Percentiles rank a stretch among this genome's conserved stretches.
Conservation (phyloP, 2,888 invertebrate genomes). For the Nemurella pictetii region DNA sequence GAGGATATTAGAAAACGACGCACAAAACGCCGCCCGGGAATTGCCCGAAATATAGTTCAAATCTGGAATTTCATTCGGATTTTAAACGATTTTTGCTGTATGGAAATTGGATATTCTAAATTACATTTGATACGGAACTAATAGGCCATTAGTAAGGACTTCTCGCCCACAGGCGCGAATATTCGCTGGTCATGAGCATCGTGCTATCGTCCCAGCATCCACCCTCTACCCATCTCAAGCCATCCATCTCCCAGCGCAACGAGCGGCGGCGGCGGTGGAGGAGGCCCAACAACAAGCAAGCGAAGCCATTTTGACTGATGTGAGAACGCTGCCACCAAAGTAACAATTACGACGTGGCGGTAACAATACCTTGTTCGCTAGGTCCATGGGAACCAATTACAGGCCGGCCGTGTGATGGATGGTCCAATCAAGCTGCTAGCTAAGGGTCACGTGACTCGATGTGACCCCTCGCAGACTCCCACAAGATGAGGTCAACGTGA, state of each 20-base stretch:
- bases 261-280: neutral
- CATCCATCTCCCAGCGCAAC: neutral
- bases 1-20: constrained; percentile 34
- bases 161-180: neutral
- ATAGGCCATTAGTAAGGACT: neutral
- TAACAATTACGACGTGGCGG: constrained; percentile 29
- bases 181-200: neutral
- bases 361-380: constrained; percentile 38
- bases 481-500: constrained; percentile 25
- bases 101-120: neutral
- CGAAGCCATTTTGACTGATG: constrained; percentile 22
- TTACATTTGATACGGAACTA: neutral
- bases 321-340: constrained; percentile 27
- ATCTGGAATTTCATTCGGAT: constrained; percentile 1
- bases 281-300: too few species aligned
- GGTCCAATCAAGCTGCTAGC: constrained; percentile 41
- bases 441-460: constrained; percentile 39
- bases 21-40: neutral
- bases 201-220: neutral
- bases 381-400: constrained; percentile 44
- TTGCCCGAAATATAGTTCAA: neutral
- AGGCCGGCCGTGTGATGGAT: constrained; percentile 43
- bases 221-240: neutral
- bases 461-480: constrained; percentile 8
- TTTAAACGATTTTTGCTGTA: neutral